Evolutionary conservation across 2,888 invertebrate genomes (phyloP).

Genomic region (Gymnosoma rotundatum): DNA sequence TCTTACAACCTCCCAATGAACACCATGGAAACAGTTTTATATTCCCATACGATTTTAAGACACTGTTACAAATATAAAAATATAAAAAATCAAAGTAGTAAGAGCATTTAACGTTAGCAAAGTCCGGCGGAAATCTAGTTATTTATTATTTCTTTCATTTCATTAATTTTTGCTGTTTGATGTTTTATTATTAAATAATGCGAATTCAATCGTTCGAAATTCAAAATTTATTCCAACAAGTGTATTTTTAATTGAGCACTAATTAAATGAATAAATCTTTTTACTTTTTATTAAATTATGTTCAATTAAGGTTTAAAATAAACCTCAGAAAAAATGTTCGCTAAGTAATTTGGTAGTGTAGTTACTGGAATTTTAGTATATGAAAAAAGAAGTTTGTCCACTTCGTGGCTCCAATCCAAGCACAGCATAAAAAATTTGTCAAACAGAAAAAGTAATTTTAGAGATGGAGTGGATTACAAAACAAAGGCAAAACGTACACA

Average conservation of each 20-base stretch:
- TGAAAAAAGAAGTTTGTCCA: no score
- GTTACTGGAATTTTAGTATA: no score
- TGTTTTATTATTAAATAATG: slow-evolving; percentile 12
- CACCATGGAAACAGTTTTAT: neutral
- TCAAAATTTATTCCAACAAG: slow-evolving; percentile 40
- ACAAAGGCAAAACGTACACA: no score
- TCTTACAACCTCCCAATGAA: slow-evolving; percentile 2
- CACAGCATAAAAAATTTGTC: no score
- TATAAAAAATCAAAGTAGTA: neutral
- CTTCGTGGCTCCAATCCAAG: no score
- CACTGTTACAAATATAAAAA: neutral
- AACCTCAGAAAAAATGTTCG: no score
- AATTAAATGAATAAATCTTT: slow-evolving; percentile 64
- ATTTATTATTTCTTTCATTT: slow-evolving; percentile 23
- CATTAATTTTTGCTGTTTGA: neutral
- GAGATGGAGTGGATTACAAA: no score
- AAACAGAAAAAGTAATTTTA: no score
- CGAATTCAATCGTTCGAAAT: neutral
- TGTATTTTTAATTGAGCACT: slow-evolving; percentile 58
- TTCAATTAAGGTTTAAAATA: no score
- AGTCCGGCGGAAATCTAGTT: slow-evolving; percentile 34
- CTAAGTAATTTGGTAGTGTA: no score
- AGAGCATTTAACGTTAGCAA: neutral
- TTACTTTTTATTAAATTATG: slow-evolving; percentile 11
- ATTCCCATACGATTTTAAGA: slow-evolving; percentile 18